These are phyloP conservation scores for Ypsolopha sequella DNA, from an alignment of 2,888 invertebrate species.

Conservation along the genomic window DNA sequence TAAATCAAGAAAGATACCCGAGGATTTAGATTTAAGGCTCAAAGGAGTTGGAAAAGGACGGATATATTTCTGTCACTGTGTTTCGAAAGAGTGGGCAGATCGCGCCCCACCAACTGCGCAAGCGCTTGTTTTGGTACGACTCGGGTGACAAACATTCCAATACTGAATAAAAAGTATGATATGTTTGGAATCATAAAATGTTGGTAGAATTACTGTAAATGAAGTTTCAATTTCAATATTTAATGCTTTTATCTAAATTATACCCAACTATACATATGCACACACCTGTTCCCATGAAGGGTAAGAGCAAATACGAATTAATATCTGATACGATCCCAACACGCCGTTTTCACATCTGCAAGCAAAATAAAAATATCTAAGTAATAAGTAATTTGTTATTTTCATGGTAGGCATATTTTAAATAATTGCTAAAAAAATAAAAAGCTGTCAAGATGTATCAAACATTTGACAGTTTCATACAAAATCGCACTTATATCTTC, in stretches of 20 bases:
- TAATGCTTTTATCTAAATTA: background rate
- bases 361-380: no score
- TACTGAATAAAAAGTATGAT: background rate
- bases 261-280: no score
- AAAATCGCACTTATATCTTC: no score
- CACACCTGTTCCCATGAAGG: no score
- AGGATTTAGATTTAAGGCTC: background rate
- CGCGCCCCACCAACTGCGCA: conserved; percentile 49
- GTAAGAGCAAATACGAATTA: no score
- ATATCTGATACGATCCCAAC: no score
- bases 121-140: conserved; percentile 44
- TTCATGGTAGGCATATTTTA: no score
- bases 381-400: no score
- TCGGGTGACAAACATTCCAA: conserved; percentile 49
- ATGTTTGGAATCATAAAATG: background rate
- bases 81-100: conserved; percentile 47
- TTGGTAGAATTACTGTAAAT: background rate
- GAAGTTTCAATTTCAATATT: background rate
- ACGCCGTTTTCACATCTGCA: no score
- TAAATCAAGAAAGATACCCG: background rate
- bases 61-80: conserved; percentile 34
- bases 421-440: no score
- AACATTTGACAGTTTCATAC: no score
- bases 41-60: conserved; percentile 37
- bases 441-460: background rate